Evolutionary conservation across 2,797 vertebrate genomes (phyloP), one percentile per base, ranked within the genome.

Genomic region (Cyclura pinguis): DNA sequence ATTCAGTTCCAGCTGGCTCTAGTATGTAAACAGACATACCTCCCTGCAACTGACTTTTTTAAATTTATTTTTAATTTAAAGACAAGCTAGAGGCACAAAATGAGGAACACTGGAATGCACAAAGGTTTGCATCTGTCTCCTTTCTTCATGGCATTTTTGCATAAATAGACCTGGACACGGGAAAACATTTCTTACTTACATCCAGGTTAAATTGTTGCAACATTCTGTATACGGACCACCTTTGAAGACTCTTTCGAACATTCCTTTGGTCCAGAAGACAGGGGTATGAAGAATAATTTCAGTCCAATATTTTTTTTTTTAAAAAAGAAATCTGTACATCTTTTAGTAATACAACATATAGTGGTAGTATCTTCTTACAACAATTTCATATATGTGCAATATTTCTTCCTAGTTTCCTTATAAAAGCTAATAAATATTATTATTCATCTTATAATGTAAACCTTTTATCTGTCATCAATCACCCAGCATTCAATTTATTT

Each of bases 1-100:
- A 14, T 88, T 90, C 24, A n/a, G 67, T 57, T 0, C 0, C 85
- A 74, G 78, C 87, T 64, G 80, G 62, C 42, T 0, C 1, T 38
- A 27, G 29, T 10, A n/a, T 27, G 57, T 86, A 76, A 42, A 90
- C 80, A 89, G 57, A 64, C 47, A 73, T 80, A 78, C 86, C 29
- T 83, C 0, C 76, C 16, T 64, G 22, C 38, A 89, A 1, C 74
- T 85, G 84, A 83, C 7, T 78, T 62, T 55, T 57, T 35, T 52
- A 9, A 57, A 57, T 12, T n/a, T n/a, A 42, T 74, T 74, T 38
- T 74, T 35, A 24, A 42, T 38, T 27, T 62, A 83, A 47, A 35
- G 87, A 91, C 89, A 1, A 62, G 24, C 47, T n/a, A 59, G 18
- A 85, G 69, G 57, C 77, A 38, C 29, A 78, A 52, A 18, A 72